A percentile compares a stretch with the other conserved stretches of the same genome.
Conservation (phyloP, 2,888 invertebrate genomes). For the Protophormia terraenovae region DNA sequence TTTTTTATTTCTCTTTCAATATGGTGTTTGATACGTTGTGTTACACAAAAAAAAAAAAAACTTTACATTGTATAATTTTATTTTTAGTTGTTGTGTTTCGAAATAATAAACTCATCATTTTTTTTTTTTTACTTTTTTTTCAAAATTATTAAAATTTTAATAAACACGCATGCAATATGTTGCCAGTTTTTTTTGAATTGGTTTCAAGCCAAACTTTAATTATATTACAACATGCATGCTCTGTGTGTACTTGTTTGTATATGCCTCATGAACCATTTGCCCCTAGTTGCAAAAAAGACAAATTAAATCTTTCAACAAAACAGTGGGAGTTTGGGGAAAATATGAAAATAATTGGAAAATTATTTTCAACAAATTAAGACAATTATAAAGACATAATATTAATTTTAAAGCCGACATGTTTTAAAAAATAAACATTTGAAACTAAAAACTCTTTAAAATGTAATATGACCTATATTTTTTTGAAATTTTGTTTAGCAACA, state of each 20-base stretch:
- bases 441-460: too few species aligned
- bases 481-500: too few species aligned
- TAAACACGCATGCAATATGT: constrained; percentile 51
- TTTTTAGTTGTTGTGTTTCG: constrained; percentile 19
- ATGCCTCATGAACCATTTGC: not conserved
- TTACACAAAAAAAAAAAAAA: too few species aligned
- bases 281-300: not conserved
- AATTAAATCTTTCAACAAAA: not conserved
- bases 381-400: too few species aligned
- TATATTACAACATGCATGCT: constrained; percentile 56
- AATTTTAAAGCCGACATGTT: too few species aligned
- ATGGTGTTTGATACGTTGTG: not conserved
- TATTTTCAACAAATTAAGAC: constrained; percentile 32
- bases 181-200: constrained; percentile 12
- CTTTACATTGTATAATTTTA: not conserved
- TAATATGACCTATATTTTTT: too few species aligned
- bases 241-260: not conserved
- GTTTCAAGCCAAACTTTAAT: constrained; percentile 51
- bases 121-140: not conserved
- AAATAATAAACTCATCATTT: constrained; percentile 57
- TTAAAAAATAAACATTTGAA: too few species aligned
- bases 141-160: constrained; percentile 49
- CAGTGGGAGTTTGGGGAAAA: constrained; percentile 25
- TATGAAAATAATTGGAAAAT: not conserved
- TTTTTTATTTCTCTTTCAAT: constrained; percentile 71